These are phyloP conservation scores for Chrysaora quinquecirrha DNA, from an alignment of 30 jellyfish, hydroid and myxozoan genomes.

Conservation along the genomic window DNA sequence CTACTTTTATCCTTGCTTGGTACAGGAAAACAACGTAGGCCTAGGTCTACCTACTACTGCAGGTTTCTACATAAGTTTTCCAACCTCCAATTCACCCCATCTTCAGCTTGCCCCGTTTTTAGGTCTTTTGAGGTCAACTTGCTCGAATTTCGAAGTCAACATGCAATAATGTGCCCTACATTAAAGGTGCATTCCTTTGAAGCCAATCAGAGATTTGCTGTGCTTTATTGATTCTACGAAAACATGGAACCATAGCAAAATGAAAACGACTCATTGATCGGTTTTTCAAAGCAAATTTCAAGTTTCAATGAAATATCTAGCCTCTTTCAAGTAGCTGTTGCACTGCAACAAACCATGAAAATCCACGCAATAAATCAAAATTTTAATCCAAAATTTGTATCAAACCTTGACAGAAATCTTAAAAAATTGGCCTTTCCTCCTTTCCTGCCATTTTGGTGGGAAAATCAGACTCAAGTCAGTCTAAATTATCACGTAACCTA, in stretches of 20 bases:
- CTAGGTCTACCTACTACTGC: neutral
- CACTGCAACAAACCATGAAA: too few relatives aligned
- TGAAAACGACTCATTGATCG: neutral
- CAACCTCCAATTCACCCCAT: too few relatives aligned
- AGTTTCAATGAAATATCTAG: too few relatives aligned
- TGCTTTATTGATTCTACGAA: too few relatives aligned
- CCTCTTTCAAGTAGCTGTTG: too few relatives aligned
- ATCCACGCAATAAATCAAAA: too few relatives aligned
- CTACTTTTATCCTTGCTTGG: neutral
- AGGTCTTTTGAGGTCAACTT: neutral
- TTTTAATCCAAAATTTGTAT: too few relatives aligned
- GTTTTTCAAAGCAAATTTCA: neutral
- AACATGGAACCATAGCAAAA: neutral
- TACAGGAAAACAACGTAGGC: neutral
- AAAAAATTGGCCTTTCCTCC: too few relatives aligned
- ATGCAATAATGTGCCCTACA: neutral
- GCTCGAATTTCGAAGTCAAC: neutral
- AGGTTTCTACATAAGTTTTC: too few relatives aligned
- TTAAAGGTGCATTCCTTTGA: neutral
- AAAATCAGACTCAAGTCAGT: neutral
- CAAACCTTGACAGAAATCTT: too few relatives aligned
- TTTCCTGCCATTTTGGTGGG: neutral
- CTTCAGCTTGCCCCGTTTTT: neutral
- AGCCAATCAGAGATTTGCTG: too few relatives aligned
- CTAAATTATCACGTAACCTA: too few relatives aligned